Conservation (phyloP, 1,140 invertebrate genomes). For the Aphelinus certus region DNA sequence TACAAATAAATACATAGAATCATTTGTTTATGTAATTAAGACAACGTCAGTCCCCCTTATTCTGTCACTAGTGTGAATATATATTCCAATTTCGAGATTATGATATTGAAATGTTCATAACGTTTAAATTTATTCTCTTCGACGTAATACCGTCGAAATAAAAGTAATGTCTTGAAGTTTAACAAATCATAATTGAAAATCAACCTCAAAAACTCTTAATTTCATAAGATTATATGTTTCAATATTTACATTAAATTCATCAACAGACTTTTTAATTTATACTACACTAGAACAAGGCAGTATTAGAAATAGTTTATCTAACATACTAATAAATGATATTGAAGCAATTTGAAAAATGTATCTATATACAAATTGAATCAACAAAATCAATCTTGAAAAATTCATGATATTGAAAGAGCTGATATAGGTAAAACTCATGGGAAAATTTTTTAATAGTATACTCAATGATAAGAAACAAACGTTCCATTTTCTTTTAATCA, state of each 20-base stretch:
- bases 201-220: background rate
- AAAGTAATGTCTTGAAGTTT: background rate
- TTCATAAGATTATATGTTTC: conserved; percentile 5
- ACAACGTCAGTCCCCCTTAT: too few relatives aligned
- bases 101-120: conserved; percentile 40
- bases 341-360: too few relatives aligned
- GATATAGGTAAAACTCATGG: too few relatives aligned
- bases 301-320: background rate
- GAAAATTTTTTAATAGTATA: too few relatives aligned
- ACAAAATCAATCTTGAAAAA: conserved; percentile 1
- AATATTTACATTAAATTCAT: conserved; percentile 28
- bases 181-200: background rate
- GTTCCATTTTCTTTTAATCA: too few relatives aligned
- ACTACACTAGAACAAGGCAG: background rate
- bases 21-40: too few relatives aligned
- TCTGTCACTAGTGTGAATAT: background rate
- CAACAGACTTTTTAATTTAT: conserved; percentile 1
- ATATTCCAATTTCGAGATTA: conserved; percentile 8
- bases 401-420: too few relatives aligned
- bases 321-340: background rate
- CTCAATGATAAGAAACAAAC: too few relatives aligned
- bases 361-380: conserved; percentile 23
- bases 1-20: too few relatives aligned
- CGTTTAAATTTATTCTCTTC: conserved; percentile 54
- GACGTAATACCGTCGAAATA: conserved; percentile 42